Base-by-base conservation (phyloP, 2,797 vertebrate species). In the Tadarida brasiliensis region DNA sequence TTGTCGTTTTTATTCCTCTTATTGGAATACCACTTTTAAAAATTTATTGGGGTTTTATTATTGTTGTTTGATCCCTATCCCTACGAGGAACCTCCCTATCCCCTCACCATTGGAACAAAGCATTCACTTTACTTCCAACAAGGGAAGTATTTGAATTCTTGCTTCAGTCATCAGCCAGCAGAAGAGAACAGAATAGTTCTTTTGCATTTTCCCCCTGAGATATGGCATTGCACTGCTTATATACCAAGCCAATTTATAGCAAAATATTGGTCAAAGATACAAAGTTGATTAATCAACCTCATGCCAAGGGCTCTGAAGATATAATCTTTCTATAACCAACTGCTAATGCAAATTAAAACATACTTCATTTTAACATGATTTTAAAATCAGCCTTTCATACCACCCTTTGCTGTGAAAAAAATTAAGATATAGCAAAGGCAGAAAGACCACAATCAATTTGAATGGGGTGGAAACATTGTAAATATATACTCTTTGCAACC, bases 401-500 rank as follows among this genome's bases (percentile, higher is more conserved):
- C 98, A 98, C 98, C 98, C 98, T 98, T 97, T 98, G 97, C 98
- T 99, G 98, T 98, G 89, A 98, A 96, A 98, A 98, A 96, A 98
- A 98, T 99, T 98, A 98, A 98, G 99, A 98, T 97, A 98, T 15
- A 89, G 39, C 97, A 98, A 98, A 98, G 68, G 33, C 98, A 97
- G 96, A 98, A 98, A 19, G 89, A 85, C 98, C 99, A 98, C 98
- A 99, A 99, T 98, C 98, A 98, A 98, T 98, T 98, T 98, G 98
- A 95, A 97, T 81, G 97, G 98, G 97, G 96, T 98, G 98, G 98
- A 98, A 99, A 98, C 98, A 98, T 95, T 99, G 99, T 99, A 99
- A 99, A 99, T 99, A 99, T 98, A 98, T 99, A 99, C 98, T 99
- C 99, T 99, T 99, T 98, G 98, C 99, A 98, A 98, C 98, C 98